Evolutionary conservation across 1,140 invertebrate species (phyloP).

Genomic region (Galendromus occidentalis): DNA sequence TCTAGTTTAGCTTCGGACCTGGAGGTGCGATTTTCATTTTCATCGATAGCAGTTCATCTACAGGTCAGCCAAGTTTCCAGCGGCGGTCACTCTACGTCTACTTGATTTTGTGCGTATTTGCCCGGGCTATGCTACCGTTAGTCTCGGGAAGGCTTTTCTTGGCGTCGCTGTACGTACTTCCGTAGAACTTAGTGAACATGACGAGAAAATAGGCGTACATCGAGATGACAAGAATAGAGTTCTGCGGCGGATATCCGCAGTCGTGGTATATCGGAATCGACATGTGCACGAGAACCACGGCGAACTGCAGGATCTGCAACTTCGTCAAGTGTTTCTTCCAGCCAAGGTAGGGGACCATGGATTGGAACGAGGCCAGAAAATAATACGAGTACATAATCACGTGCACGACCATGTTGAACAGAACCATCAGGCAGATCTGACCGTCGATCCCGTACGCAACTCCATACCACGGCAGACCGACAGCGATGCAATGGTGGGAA

Average conservation of each 20-base stretch:
- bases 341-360: constrained; percentile 3
- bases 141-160: too few species aligned
- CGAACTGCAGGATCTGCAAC: constrained; percentile 13
- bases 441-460: background rate
- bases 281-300: constrained; percentile 9
- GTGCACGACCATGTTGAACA: constrained; percentile 64
- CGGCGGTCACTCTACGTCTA: too few species aligned
- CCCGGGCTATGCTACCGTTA: too few species aligned
- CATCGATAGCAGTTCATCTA: too few species aligned
- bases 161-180: background rate
- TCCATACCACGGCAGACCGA: constrained; percentile 29
- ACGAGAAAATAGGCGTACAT: background rate
- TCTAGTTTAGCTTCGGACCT: too few species aligned
- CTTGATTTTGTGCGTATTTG: too few species aligned
- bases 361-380: constrained; percentile 26
- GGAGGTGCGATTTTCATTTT: too few species aligned
- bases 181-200: background rate
- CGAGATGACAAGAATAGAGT: background rate
- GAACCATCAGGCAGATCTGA: constrained; percentile 5
- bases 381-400: constrained; percentile 35
- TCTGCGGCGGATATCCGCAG: background rate
- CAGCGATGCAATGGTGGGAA: constrained; percentile 82
- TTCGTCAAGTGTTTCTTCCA: constrained; percentile 12
- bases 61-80: too few species aligned
- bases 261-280: background rate